Evolutionary conservation across 2,888 invertebrate genomes (phyloP).

Genomic region (Acronicta psi): DNA sequence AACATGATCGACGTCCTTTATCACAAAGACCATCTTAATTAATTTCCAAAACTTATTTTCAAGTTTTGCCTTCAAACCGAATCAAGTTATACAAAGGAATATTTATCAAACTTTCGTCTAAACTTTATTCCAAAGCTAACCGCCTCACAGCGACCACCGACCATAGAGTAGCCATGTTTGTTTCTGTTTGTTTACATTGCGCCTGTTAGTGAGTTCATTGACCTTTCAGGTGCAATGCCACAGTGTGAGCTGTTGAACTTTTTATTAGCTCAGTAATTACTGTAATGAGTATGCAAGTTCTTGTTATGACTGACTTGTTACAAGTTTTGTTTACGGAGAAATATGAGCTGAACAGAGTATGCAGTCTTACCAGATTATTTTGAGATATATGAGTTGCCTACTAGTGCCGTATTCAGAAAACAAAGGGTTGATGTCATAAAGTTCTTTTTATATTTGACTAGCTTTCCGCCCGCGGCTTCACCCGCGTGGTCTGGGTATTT

Average conservation of each 20-base stretch:
- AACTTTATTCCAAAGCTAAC: constrained; percentile 23
- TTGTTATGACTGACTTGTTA: constrained; percentile 3
- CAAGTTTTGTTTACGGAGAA: neutral
- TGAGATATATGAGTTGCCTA: too few species aligned
- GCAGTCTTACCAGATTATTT: neutral
- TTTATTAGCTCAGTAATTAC: constrained; percentile 41
- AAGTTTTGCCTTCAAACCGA: neutral
- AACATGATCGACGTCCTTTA: too few species aligned
- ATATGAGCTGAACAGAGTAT: neutral
- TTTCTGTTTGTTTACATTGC: constrained; percentile 50
- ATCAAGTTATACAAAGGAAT: neutral
- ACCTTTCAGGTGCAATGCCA: constrained; percentile 53
- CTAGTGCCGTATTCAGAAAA: too few species aligned
- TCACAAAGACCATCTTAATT: too few species aligned
- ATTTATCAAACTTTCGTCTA: constrained; percentile 4
- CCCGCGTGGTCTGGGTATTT: too few species aligned
- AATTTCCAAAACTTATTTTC: too few species aligned
- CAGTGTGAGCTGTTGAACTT: constrained; percentile 45
- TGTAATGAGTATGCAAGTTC: constrained; percentile 27
- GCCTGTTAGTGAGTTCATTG: constrained; percentile 38
- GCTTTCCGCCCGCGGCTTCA: too few species aligned
- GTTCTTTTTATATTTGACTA: too few species aligned
- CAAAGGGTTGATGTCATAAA: too few species aligned
- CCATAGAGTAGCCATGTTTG: constrained; percentile 29
- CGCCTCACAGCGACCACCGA: constrained; percentile 30